These are phyloP conservation scores for Nyctalus aviator DNA, from an alignment of 2,797 vertebrate species.

Conservation along the genomic window DNA sequence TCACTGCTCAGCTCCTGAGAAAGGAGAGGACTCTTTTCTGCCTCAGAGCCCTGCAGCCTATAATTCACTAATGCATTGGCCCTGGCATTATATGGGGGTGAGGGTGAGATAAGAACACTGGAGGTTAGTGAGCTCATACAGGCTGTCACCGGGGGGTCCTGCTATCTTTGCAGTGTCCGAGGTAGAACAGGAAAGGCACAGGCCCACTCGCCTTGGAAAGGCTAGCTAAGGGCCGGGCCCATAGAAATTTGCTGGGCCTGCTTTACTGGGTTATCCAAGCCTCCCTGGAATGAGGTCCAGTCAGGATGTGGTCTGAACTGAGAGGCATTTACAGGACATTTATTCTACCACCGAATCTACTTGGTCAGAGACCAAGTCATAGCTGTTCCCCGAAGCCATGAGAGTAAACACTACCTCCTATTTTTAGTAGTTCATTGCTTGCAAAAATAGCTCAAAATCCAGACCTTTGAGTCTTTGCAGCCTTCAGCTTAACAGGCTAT, in stretches of 20 bases:
- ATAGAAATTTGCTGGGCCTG: neutral
- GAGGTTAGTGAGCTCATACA: neutral
- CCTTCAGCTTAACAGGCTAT: conserved; percentile 11
- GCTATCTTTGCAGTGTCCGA: neutral
- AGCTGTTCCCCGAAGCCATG: conserved; percentile 69
- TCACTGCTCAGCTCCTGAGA: neutral
- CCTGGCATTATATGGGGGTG: neutral
- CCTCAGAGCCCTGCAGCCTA: neutral
- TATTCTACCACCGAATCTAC: conserved; percentile 38
- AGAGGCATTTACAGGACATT: conserved; percentile 52
- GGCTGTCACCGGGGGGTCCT: neutral
- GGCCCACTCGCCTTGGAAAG: neutral
- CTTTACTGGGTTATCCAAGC: conserved; percentile 44
- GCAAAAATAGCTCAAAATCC: conserved; percentile 80
- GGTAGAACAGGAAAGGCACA: neutral
- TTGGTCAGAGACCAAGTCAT: conserved; percentile 77
- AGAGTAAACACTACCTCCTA: conserved; percentile 79
- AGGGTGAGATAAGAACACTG: neutral
- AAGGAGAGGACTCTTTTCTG: neutral
- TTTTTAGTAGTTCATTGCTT: conserved; percentile 78
- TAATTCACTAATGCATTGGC: neutral
- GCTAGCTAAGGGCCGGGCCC: neutral
- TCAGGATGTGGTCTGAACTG: conserved; percentile 73
- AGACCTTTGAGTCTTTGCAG: conserved; percentile 68
- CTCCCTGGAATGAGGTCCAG: conserved; percentile 47